Evolutionary conservation across 2,888 invertebrate species (phyloP), one percentile per base, ranked within the genome.

Genomic region (Campoplex nolae): DNA sequence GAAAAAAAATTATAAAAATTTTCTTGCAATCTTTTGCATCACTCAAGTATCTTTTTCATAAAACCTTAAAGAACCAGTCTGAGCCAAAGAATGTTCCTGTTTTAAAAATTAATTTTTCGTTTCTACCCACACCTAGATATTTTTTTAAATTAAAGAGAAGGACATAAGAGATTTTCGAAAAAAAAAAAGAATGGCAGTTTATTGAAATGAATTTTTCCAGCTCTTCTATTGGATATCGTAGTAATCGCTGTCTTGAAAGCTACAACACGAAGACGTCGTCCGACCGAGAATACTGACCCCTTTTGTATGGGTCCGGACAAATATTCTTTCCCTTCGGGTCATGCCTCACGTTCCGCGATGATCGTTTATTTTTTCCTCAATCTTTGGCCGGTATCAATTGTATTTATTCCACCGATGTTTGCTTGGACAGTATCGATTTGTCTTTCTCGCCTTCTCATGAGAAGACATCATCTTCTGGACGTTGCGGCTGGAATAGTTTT

Each of bases 321-420:
- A 91, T 99, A 97, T 94, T 97, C 97, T 73, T 99, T 99, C 94
- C 99, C 99, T 16, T 99, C 99, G 0, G 99, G 99, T 0, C 99
- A 99, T 94, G 97, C 98, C 0, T 98, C 99, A 42, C 95, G 99
- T 90, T 96, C 98, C 0, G 96, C 97, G 6, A 96, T 97, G 93
- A 95, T 99, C 35, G 95, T 97, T 4, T 96, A 96, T 84, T 97
- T 98, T 92, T 97, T 98, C 88, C 95, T 96, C 6, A 95, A 95
- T 87, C 91, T 97, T 35, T 96, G 96, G 93, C 96, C 97, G 0
- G 90, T 97, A 2, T 95, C 96, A 1, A 91, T 96, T 8, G 90
- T 97, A 77, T 96, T 96, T 88, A 95, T 96, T 88, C 96, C 96
- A 35, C 96, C 97, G 0, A 91, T 98, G 16, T 90, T 97, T 0